Percentiles rank a stretch among this genome's conserved stretches.
phyloP scores from a whole-genome alignment of 2,797 vertebrate species.

The Myotis pilosus region DNA sequence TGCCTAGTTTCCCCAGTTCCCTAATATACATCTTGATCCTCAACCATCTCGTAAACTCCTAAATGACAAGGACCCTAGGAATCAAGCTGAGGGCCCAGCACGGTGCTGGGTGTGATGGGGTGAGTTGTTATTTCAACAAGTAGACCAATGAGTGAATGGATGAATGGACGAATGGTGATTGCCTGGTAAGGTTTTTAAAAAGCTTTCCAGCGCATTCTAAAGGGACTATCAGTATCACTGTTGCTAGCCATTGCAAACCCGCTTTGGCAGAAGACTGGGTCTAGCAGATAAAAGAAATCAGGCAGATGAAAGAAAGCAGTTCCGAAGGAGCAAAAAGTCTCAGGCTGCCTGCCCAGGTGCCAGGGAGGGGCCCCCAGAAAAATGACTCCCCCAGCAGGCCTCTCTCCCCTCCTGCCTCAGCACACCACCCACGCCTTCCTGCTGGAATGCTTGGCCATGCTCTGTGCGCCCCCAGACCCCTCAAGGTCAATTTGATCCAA shows the following conservation, averaged over 20 bases:
- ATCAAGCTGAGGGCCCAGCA: neutral
- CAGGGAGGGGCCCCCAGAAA: neutral
- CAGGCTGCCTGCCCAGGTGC: neutral
- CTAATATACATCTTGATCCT: neutral
- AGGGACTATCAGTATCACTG: slow-evolving; percentile 8
- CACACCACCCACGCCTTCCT: neutral
- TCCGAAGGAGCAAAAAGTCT: neutral
- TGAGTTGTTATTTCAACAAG: neutral
- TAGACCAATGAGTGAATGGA: neutral
- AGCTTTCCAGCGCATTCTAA: neutral
- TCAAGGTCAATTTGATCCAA: slow-evolving; percentile 38
- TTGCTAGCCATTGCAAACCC: neutral
- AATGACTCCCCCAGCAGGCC: neutral
- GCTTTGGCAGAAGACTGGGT: neutral
- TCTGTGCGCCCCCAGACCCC: neutral
- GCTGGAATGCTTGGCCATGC: neutral
- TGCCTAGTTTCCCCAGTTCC: neutral
- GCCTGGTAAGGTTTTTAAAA: neutral
- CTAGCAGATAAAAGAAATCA: slow-evolving; percentile 38
- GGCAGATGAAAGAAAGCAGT: neutral
- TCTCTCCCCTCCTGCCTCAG: neutral
- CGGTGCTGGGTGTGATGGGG: neutral
- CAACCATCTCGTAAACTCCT: neutral
- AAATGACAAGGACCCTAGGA: neutral
- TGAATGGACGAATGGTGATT: neutral